A percentile compares a stretch with the other conserved stretches of the same genome.
phyloP scores from a whole-genome alignment of 1,140 invertebrate species.

The Semibalanus balanoides region DNA sequence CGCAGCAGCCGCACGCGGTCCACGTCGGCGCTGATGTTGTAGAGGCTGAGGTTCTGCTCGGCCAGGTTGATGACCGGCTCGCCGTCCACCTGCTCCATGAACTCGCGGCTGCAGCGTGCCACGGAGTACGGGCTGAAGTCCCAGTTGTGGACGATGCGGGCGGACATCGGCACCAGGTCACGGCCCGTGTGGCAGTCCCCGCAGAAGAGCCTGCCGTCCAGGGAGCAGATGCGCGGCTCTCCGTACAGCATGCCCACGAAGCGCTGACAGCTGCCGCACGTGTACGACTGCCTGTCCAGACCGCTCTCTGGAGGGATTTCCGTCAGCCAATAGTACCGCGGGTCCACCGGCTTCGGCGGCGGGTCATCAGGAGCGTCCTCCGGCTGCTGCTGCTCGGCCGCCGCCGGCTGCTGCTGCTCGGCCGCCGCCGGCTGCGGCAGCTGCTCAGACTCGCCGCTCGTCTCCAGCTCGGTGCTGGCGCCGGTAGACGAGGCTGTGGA shows the following conservation, averaged over 20 bases:
- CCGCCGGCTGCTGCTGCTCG: conserved; percentile 22
- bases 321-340: conserved; percentile 32
- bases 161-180: conserved; percentile 67
- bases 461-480: not conserved
- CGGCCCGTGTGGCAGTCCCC: conserved; percentile 63
- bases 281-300: conserved; percentile 71
- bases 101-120: not conserved
- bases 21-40: not conserved
- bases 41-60: not conserved
- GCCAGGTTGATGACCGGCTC: not conserved
- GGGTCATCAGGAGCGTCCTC: not conserved
- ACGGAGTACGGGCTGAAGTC: conserved; percentile 74
- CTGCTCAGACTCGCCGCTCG: not conserved
- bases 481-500: not conserved
- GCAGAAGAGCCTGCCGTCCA: conserved; percentile 65
- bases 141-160: conserved; percentile 83
- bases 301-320: conserved; percentile 61
- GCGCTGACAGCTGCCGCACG: conserved; percentile 60
- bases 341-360: not conserved
- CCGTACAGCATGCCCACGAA: conserved; percentile 60
- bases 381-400: not conserved
- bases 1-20: not conserved
- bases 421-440: not conserved
- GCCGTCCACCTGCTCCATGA: not conserved
- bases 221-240: conserved; percentile 53